Base-by-base conservation (phyloP, 2,113 vertebrate species). In the Tiliqua scincoides region DNA sequence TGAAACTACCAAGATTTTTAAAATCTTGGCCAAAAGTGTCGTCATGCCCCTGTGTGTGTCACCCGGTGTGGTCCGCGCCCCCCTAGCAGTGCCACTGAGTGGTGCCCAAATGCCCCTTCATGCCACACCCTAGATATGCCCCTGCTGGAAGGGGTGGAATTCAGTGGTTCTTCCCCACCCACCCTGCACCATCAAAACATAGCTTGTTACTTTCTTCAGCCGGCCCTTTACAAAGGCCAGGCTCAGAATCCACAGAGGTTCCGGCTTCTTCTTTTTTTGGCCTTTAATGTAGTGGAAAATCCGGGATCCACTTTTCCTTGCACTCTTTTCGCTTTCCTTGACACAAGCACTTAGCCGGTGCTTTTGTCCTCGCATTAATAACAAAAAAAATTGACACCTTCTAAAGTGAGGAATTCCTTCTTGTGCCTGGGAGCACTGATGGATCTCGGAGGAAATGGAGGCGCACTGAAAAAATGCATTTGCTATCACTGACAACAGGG, bases 371-470 rank as follows among this genome's bases (percentile, higher is more conserved):
- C 83, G 92, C 87, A 92, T 94, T 96, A 94, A 92, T 95, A 95
- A 96, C 92, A 90, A 94, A 93, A 90, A 94, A 93, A 94, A 94
- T 91, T 93, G 96, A 94, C 95, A 90, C 0, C 0, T 93, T 94
- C 91, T 92, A 95, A n/a, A 95, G 94, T 94, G 94, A 95, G 91
- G 93, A 87, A 86, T 88, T 93, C 92, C 93, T 94, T 94, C 79
- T 93, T 83, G 81, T 91, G 82, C 91, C 73, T 81, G 75, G 88
- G 82, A 86, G 84, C 35, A 25, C 91, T 96, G 95, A 96, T 94
- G 93, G 96, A 93, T 94, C 87, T 92, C 88, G 88, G 88, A 89
- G 82, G 82, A 86, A 90, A 92, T 68, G 91, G 95, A 94, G 81
- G 86, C 94, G 88, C 87, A 88, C 94, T 92, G 95, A 95, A 94